Conservation (phyloP, 2,888 invertebrate genomes). For the Nycteola revayana region DNA sequence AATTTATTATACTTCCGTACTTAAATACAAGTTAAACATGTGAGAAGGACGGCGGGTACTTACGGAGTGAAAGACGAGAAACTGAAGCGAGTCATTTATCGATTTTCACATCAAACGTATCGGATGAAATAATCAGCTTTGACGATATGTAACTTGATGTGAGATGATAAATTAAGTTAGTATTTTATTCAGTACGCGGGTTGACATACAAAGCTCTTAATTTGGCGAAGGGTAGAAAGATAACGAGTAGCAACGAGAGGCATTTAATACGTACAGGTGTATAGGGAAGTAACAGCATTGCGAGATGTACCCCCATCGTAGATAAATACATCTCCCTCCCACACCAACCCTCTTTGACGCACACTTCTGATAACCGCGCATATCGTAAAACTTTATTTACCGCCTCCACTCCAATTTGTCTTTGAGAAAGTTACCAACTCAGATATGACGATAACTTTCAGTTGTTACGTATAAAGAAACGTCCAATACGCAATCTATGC, state of each 20-base stretch:
- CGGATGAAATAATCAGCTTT: slow-evolving; percentile 16
- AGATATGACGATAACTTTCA: slow-evolving; percentile 60
- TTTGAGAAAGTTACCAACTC: slow-evolving; percentile 62
- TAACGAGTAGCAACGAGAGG: slow-evolving; percentile 56
- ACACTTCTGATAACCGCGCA: slow-evolving; percentile 69
- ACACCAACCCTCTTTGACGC: slow-evolving; percentile 45
- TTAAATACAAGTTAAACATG: no score
- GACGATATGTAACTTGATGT: slow-evolving; percentile 18
- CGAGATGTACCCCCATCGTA: slow-evolving; percentile 45
- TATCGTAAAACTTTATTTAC: slow-evolving; percentile 75
- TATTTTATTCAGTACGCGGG: slow-evolving; percentile 36
- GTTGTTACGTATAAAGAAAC: slow-evolving; percentile 48
- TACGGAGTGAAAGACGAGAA: background rate
- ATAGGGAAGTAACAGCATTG: slow-evolving; percentile 37
- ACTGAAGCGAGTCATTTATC: slow-evolving; percentile 1
- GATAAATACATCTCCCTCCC: slow-evolving; percentile 52
- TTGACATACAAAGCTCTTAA: slow-evolving; percentile 50
- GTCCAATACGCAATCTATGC: slow-evolving; percentile 41
- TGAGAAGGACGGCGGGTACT: no score
- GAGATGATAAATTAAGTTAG: slow-evolving; percentile 35
- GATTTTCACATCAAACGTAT: slow-evolving; percentile 7
- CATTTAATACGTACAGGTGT: slow-evolving; percentile 56
- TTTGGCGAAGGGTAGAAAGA: slow-evolving; percentile 51
- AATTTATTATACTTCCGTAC: slow-evolving; percentile 8
- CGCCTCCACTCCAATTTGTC: slow-evolving; percentile 70